A percentile compares a stretch with the other conserved stretches of the same genome.
Conservation (phyloP, 1,140 invertebrate species). For the Bacillus rossius region DNA sequence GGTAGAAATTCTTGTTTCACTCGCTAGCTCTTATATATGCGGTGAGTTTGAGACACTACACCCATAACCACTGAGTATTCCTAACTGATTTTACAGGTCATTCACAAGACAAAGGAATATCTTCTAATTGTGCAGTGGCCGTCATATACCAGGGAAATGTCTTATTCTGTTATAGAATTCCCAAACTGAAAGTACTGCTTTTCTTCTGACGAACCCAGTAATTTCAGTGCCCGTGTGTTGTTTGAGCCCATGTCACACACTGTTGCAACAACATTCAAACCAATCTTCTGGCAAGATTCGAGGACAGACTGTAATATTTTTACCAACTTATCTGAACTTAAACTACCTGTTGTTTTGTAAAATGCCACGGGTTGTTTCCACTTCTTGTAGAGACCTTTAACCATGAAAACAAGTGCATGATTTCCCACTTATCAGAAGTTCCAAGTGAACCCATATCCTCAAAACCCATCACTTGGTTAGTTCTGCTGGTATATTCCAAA, state of each 20-base stretch:
- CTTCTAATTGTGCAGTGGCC: no score
- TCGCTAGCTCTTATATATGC: no score
- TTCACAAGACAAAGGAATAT: no score
- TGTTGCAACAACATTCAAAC: not conserved
- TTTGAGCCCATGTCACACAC: not conserved
- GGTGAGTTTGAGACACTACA: not conserved
- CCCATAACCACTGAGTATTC: not conserved
- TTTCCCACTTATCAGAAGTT: no score
- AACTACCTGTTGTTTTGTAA: slow-evolving; percentile 7
- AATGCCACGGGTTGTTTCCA: slow-evolving; percentile 14
- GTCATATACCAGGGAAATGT: no score
- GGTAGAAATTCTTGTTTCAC: no score
- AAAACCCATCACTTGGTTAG: no score
- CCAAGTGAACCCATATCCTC: not conserved
- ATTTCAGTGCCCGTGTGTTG: not conserved
- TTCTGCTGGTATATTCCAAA: no score
- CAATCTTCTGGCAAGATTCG: not conserved
- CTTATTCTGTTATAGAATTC: not conserved
- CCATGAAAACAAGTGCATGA: no score
- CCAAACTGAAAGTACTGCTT: not conserved
- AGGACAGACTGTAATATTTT: not conserved
- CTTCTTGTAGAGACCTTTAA: no score
- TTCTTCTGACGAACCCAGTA: not conserved
- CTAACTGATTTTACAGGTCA: not conserved
- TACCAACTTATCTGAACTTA: not conserved